Conservation (phyloP, 1,140 invertebrate genomes). For the Platyscapa corneri region DNA sequence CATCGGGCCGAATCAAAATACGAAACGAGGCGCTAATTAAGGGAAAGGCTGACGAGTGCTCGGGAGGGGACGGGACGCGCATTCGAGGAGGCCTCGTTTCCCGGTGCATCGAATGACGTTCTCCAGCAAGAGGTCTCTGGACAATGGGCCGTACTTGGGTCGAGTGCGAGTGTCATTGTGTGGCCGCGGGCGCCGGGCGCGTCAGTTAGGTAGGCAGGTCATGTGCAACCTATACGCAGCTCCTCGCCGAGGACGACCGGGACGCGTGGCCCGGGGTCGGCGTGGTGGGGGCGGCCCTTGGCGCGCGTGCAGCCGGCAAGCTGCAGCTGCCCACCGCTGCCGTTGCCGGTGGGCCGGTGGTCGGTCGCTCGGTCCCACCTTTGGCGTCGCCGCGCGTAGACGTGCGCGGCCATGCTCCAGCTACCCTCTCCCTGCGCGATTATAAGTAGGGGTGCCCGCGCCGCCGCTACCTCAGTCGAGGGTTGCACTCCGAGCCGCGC, state of each 20-base stretch:
- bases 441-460: conserved; percentile 73
- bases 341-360: conserved; percentile 53
- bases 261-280: conserved; percentile 55
- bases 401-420: conserved; percentile 32
- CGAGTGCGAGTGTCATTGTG: no score
- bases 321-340: conserved; percentile 45
- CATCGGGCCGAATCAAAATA: no score
- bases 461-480: conserved; percentile 72
- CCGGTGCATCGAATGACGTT: no score
- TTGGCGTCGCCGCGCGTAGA: conserved; percentile 34
- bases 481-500: conserved; percentile 63
- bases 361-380: conserved; percentile 44
- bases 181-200: background rate
- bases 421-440: conserved; percentile 64
- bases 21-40: no score
- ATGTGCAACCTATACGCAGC: background rate
- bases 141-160: no score
- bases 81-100: no score
- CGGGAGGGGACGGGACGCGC: no score
- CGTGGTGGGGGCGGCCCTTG: conserved; percentile 65
- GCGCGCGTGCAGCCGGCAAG: conserved; percentile 73
- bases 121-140: no score
- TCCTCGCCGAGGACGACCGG: background rate
- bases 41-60: no score
- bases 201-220: background rate